These are phyloP conservation scores for Phania funesta DNA, from an alignment of 2,888 invertebrate species.

Conservation along the genomic window DNA sequence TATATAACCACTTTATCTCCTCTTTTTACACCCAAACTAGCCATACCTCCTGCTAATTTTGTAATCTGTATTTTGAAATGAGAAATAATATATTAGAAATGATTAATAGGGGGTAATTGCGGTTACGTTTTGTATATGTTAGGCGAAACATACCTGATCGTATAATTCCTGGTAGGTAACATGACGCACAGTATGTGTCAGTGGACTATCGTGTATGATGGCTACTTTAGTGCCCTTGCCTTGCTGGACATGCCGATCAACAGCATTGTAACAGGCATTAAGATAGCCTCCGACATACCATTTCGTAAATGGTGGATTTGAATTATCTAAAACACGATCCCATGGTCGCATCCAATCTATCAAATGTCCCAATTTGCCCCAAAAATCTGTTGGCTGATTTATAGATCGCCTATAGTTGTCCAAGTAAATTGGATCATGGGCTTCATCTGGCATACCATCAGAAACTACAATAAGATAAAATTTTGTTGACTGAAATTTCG, in stretches of 20 bases:
- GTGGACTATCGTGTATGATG: slow-evolving; percentile 94
- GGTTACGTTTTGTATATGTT: neutral
- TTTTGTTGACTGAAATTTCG: too few relatives aligned
- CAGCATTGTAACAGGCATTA: slow-evolving; percentile 95
- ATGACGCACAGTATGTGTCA: slow-evolving; percentile 87
- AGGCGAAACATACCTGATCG: slow-evolving; percentile 84
- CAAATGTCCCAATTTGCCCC: slow-evolving; percentile 88
- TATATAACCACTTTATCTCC: slow-evolving; percentile 95
- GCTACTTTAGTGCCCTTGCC: slow-evolving; percentile 90
- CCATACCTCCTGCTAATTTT: slow-evolving; percentile 89
- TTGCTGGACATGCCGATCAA: slow-evolving; percentile 92
- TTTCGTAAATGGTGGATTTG: slow-evolving; percentile 92
- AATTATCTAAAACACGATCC: slow-evolving; percentile 91
- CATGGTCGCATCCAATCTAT: slow-evolving; percentile 92
- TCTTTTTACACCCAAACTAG: slow-evolving; percentile 87
- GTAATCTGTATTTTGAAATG: slow-evolving; percentile 75
- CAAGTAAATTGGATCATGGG: slow-evolving; percentile 82
- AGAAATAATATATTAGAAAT: neutral
- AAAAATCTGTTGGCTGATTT: slow-evolving; percentile 90
- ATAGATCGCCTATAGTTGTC: slow-evolving; percentile 86
- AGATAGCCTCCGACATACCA: slow-evolving; percentile 94
- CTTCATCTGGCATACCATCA: slow-evolving; percentile 72
- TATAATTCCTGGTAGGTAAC: slow-evolving; percentile 91
- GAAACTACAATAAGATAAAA: slow-evolving; percentile 33
- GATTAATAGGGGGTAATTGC: too few relatives aligned